Percentiles rank a stretch among this genome's conserved stretches.
These are phyloP conservation scores for Sphaeramia orbicularis DNA, from an alignment of 2,797 vertebrate species.

Conservation along the genomic window DNA sequence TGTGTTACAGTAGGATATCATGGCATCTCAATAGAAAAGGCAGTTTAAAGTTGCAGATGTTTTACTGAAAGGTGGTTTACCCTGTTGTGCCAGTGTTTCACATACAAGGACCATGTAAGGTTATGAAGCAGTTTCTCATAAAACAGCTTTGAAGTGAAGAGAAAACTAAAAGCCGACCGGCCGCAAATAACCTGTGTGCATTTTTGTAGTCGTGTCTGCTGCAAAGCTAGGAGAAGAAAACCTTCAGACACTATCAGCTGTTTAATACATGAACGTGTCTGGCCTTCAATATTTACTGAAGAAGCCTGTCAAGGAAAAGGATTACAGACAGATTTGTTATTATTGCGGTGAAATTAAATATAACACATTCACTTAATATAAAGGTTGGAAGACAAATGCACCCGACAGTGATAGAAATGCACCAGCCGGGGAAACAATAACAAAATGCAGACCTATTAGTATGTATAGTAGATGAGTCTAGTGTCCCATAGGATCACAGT, in stretches of 20 bases:
- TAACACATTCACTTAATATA: not conserved
- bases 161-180: conserved; percentile 41
- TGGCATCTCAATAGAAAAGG: conserved; percentile 2
- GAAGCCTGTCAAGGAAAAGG: not conserved
- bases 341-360: conserved; percentile 18
- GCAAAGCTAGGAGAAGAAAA: conserved; percentile 32
- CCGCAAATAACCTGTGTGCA: conserved; percentile 32
- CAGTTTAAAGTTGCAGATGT: conserved; percentile 12
- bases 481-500: conserved; percentile 39
- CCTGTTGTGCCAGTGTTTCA: conserved; percentile 47
- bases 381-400: conserved; percentile 6
- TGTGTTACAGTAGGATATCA: not conserved
- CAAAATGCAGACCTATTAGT: too few relatives aligned
- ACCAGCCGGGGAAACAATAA: not conserved
- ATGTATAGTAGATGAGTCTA: not conserved
- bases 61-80: conserved; percentile 47
- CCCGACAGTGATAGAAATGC: not conserved
- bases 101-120: conserved; percentile 28
- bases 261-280: conserved; percentile 25
- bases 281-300: not conserved
- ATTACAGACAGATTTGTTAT: conserved; percentile 2
- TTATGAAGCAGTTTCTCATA: conserved; percentile 40
- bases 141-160: conserved; percentile 53
- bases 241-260: conserved; percentile 51
- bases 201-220: conserved; percentile 22